A percentile compares a stretch with the other conserved stretches of the same genome.
These are phyloP conservation scores for Oopsacas minuta DNA, from an alignment of 37 sponge, comb jelly and placozoan genomes.

Conservation along the genomic window DNA sequence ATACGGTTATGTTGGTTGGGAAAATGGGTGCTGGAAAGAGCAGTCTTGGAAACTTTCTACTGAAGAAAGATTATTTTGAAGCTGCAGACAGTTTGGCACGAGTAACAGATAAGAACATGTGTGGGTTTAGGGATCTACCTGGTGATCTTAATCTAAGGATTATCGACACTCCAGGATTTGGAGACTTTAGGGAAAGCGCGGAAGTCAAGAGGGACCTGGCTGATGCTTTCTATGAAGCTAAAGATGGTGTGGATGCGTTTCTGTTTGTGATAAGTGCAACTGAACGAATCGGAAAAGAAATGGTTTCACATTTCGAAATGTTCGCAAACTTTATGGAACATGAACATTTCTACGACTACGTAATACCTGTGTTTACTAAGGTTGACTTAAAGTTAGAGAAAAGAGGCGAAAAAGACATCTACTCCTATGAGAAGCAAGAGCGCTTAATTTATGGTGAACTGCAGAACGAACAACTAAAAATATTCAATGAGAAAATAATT, in stretches of 20 bases:
- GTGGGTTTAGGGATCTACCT: slow-evolving; percentile 48
- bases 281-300: background rate
- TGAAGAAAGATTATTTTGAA: background rate
- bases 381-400: background rate
- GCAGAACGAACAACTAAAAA: background rate
- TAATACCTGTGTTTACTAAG: background rate
- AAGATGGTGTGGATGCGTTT: slow-evolving; percentile 15
- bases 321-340: background rate
- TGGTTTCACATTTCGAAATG: background rate
- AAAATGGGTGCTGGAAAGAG: background rate
- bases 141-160: slow-evolving; percentile 75
- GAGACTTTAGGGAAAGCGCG: background rate
- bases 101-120: background rate
- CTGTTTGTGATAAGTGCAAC: background rate
- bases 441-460: background rate
- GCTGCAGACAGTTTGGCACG: background rate
- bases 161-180: slow-evolving; percentile 37
- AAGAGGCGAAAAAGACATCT: background rate
- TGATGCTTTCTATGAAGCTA: background rate
- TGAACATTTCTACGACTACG: slow-evolving; percentile 9
- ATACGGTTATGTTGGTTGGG: background rate
- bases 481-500: background rate
- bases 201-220: background rate
- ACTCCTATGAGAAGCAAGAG: background rate
- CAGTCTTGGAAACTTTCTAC: background rate